Evolutionary conservation across 2,888 invertebrate genomes (phyloP), one percentile per base, ranked within the genome.

Genomic region (Hermodice carunculata): DNA sequence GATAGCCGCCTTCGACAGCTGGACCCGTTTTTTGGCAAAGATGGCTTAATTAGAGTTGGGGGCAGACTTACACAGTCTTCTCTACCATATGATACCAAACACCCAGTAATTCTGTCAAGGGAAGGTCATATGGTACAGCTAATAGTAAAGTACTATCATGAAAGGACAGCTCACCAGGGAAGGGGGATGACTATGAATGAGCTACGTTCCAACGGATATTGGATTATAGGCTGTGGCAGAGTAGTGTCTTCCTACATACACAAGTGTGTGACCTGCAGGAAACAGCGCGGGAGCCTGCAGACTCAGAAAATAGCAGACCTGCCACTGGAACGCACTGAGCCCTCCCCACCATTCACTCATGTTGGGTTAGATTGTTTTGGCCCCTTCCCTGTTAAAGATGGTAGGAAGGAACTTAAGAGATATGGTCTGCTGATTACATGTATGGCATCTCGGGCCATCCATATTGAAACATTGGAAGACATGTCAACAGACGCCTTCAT

Each of bases 41-140:
- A 59, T 22, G 73, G 71, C 4, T 8, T 76, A 8, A 14, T 76
- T 8, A 61, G 74, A 26, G 72, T 77, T 22, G 76, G 73, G 34
- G 78, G 76, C 17, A 52, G 71, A 29, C 29, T 76, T 3, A 49
- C 61, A 46, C 58, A 56, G 1, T 31, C 70, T 3, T 26, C 49
- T 19, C 24, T 69, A 19, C 37, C 64, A 24, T 8, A 42, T 5
- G 8, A 46, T 26, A 31, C 32, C 17, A 76, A 67, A 24, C 67
- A 74, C 32, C 72, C 71, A 4, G 60, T 67, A n/a, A 72, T 76
- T 29, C 29, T 76, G 17, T 73, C 74, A 19, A 73, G 61, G 44
- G 43, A 68, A 6, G 37, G 43, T 34, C 68, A 70, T 46, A 48
- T 76, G 2, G 62, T 75, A 26, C 3, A 46, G 1, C 40, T 65